Base-by-base conservation (phyloP, 2,797 vertebrate species). In the Rhynchotus rufescens region DNA sequence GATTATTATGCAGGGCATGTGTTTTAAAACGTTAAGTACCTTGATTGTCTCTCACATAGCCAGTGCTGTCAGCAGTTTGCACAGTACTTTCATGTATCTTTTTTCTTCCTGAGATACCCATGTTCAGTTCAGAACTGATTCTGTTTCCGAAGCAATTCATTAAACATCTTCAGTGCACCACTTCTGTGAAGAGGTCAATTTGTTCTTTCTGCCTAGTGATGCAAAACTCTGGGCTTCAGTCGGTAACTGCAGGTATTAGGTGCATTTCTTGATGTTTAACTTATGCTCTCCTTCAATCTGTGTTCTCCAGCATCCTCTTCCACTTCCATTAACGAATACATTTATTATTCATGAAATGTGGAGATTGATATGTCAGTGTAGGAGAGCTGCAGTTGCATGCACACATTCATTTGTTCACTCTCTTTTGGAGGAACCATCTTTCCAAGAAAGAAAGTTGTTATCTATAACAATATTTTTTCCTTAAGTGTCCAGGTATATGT, bases 151-250 rank as follows among this genome's bases (percentile, higher is more conserved):
- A 95, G 91, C 86, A 93, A 93, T 96, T 95, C 92, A 96, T 96
- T 94, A 95, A 95, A 90, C 64, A 74, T 87, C 86, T 92, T 92
- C 86, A 79, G 88, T 12, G 56, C 12, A 9, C 52, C 12, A 42
- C 90, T 96, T 93, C 88, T 93, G 79, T 90, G 93, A 94, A 93
- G 94, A 93, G 88, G 95, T 93, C 92, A 93, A 92, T 94, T 96
- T 95, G 94, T 89, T 94, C 77, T 82, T 92, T 90, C 90, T 95
- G 92, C 80, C 86, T 94, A 87, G 88, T n/a, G 67, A 86, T 83
- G 88, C 84, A 94, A 87, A 93, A 94, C 82, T 87, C 60, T 6
- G 36, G 36, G 82, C 60, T 94, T 85, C 57, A 44, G 36, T 8
- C 69, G 40, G 56, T 92, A 92, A 83, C 89, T 65, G 71, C 71